These are phyloP conservation scores for Brachionus angularis DNA, from an alignment of 1,140 invertebrate species.

Conservation along the genomic window DNA sequence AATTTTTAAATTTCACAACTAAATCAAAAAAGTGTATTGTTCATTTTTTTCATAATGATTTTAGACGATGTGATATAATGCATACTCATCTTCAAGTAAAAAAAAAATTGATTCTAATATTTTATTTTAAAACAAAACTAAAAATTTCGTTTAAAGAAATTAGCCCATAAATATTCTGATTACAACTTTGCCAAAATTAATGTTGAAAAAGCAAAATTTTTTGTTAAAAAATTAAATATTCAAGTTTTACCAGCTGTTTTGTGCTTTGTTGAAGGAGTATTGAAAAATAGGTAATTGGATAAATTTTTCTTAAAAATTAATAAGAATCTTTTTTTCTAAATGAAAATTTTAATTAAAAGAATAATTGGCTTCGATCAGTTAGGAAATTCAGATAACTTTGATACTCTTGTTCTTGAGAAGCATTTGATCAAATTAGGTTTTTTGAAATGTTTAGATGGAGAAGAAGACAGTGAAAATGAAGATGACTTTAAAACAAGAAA, in stretches of 20 bases:
- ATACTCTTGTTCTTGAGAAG: conserved; percentile 49
- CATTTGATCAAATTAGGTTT: conserved; percentile 51
- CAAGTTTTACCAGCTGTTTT: conserved; percentile 53
- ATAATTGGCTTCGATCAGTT: conserved; percentile 55
- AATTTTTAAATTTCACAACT: conserved; percentile 54
- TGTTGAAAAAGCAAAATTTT: conserved; percentile 54
- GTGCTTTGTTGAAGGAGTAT: conserved; percentile 54
- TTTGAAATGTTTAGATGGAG: neutral
- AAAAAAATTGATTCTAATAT: neutral
- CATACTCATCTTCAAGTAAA: conserved; percentile 53
- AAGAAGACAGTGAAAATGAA: neutral
- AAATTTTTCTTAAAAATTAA: neutral
- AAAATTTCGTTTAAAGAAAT: conserved; percentile 47
- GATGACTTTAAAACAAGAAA: neutral
- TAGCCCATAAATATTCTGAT: conserved; percentile 53
- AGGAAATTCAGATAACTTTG: conserved; percentile 52
- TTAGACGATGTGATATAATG: conserved; percentile 55
- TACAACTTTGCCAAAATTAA: conserved; percentile 55
- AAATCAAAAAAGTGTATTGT: conserved; percentile 51
- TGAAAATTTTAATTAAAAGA: conserved; percentile 46
- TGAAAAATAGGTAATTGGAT: conserved; percentile 52
- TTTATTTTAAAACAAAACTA: neutral
- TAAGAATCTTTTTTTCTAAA: neutral
- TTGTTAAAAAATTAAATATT: conserved; percentile 54
- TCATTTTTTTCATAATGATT: conserved; percentile 56